These are phyloP conservation scores for Brachionus calyciflorus DNA, from an alignment of 1,140 invertebrate species.

Conservation along the genomic window DNA sequence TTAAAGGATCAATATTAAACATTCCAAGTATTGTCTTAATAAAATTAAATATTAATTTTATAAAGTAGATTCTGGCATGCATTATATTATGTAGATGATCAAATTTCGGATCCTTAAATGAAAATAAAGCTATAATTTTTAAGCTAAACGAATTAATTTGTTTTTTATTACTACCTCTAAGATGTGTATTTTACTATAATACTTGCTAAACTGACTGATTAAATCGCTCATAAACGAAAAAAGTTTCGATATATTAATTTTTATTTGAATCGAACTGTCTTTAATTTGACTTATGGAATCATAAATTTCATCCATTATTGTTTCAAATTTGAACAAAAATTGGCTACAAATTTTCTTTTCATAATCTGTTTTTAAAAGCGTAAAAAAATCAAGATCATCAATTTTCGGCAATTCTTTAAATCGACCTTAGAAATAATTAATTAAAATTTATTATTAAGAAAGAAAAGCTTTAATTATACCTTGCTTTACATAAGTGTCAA, in stretches of 20 bases:
- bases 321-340: slow-evolving; percentile 42
- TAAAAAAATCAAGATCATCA: slow-evolving; percentile 19
- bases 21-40: not conserved
- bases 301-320: slow-evolving; percentile 15
- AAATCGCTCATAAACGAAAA: slow-evolving; percentile 6
- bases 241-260: not conserved
- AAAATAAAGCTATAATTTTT: not conserved
- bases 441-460: too few species aligned
- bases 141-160: too few species aligned
- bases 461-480: not conserved
- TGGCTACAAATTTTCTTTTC: slow-evolving; percentile 23
- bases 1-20: slow-evolving; percentile 14
- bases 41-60: slow-evolving; percentile 1
- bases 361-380: not conserved
- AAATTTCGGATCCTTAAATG: slow-evolving; percentile 5
- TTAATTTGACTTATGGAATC: not conserved
- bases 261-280: not conserved
- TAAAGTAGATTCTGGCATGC: slow-evolving; percentile 18
- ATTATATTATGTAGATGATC: slow-evolving; percentile 14
- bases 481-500: slow-evolving; percentile 1
- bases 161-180: too few species aligned
- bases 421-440: not conserved
- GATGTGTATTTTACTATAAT: slow-evolving; percentile 41
- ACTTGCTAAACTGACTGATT: not conserved
- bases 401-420: not conserved